phyloP scores from a whole-genome alignment of 2,113 vertebrate genomes.

The Patagioenas fasciata region DNA sequence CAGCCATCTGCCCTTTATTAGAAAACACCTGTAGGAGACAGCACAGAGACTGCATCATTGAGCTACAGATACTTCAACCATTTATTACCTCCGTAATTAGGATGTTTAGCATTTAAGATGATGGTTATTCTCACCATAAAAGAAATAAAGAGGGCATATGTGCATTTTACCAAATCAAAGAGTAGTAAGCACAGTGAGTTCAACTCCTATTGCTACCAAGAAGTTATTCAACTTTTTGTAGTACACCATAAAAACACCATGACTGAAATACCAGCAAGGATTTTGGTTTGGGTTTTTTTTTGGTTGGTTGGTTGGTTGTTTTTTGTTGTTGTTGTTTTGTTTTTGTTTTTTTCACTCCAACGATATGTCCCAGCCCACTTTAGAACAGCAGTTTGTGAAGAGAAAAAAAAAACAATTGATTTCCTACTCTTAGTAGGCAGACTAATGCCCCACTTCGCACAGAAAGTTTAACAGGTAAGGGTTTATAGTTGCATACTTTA shows the following conservation, averaged over 20 bases:
- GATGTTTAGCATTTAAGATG: not conserved
- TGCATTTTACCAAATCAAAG: not conserved
- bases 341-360: not conserved
- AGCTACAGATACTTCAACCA: not conserved
- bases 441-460: not conserved
- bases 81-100: not conserved
- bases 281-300: too few species aligned
- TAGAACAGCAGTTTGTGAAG: not conserved
- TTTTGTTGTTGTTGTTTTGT: too few species aligned
- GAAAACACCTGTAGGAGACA: conserved; percentile 7
- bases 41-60: not conserved
- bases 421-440: not conserved
- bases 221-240: not conserved
- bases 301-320: too few species aligned
- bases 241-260: accelerated
- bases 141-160: not conserved
- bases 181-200: not conserved
- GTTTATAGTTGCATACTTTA: not conserved
- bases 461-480: not conserved
- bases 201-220: not conserved
- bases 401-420: not conserved
- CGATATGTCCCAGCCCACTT: not conserved
- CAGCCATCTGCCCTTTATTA: not conserved
- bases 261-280: not conserved
- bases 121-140: not conserved